These are phyloP conservation scores for Copsychus sechellarum DNA, from an alignment of 2,113 vertebrate genomes.

Conservation along the genomic window DNA sequence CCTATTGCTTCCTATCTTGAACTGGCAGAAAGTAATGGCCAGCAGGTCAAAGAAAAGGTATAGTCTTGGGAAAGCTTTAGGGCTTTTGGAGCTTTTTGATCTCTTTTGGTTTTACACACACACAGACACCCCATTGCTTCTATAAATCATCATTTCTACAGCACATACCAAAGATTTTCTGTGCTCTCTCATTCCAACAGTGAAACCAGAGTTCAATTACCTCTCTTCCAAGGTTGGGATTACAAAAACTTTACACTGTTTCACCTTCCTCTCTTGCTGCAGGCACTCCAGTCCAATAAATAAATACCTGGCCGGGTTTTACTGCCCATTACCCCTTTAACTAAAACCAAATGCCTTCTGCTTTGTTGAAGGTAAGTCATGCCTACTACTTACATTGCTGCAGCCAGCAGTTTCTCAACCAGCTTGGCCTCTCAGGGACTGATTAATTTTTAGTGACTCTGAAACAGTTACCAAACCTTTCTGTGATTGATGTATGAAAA, in stretches of 20 bases:
- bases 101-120: neutral
- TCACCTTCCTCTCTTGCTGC: neutral
- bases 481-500: neutral
- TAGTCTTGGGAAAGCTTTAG: neutral
- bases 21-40: neutral
- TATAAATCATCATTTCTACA: neutral
- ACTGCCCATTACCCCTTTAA: slow-evolving; percentile 27
- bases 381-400: slow-evolving; percentile 21
- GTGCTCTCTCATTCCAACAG: neutral
- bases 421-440: neutral
- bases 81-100: neutral
- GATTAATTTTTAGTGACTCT: neutral
- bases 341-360: slow-evolving; percentile 31
- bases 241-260: neutral
- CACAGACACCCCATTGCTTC: neutral
- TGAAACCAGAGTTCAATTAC: neutral
- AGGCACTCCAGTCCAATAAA: neutral
- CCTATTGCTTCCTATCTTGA: neutral
- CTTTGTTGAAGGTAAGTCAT: slow-evolving; percentile 9
- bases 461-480: slow-evolving; percentile 1
- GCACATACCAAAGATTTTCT: neutral
- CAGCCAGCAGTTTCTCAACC: slow-evolving; percentile 27
- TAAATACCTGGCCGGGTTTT: neutral
- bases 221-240: neutral
- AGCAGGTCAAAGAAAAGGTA: neutral